These are phyloP conservation scores for Arvicanthis niloticus DNA, from an alignment of 2,113 vertebrate genomes.

Conservation along the genomic window DNA sequence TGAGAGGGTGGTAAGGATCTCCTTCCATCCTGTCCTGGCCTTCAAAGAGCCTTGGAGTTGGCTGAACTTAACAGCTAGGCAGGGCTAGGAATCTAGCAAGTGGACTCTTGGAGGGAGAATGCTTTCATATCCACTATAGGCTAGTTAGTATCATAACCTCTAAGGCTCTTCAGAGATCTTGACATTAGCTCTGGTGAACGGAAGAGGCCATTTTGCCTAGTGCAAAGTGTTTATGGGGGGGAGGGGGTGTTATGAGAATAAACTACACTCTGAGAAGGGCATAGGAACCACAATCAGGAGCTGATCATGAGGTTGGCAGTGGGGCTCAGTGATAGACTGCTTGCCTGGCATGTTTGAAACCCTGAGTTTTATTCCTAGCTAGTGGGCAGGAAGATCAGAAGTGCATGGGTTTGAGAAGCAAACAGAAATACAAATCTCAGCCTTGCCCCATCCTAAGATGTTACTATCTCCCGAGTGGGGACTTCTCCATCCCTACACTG, in stretches of 20 bases:
- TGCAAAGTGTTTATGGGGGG: not conserved
- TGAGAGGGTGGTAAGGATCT: not conserved
- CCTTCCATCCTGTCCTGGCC: not conserved
- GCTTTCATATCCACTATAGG: not conserved
- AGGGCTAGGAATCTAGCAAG: not conserved
- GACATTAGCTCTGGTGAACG: not conserved
- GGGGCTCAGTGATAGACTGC: not conserved
- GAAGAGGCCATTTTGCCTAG: not conserved
- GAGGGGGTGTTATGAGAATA: not conserved
- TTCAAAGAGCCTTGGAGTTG: constrained; percentile 2
- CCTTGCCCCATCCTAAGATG: not conserved
- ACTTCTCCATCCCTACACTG: constrained; percentile 6
- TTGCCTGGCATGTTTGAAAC: not conserved
- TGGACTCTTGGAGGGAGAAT: not conserved
- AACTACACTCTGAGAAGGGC: not conserved
- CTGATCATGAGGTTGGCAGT: not conserved
- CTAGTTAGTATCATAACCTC: not conserved
- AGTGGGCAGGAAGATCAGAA: not conserved
- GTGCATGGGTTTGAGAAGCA: not conserved
- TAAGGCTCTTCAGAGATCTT: not conserved
- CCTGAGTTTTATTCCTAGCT: not conserved
- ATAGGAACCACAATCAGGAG: not conserved
- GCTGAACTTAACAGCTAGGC: not conserved
- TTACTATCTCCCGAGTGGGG: not conserved
- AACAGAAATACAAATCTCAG: not conserved